Percentiles rank a stretch among this genome's conserved stretches.
phyloP scores from a whole-genome alignment of 2,888 invertebrate genomes.

The Nycteola revayana region DNA sequence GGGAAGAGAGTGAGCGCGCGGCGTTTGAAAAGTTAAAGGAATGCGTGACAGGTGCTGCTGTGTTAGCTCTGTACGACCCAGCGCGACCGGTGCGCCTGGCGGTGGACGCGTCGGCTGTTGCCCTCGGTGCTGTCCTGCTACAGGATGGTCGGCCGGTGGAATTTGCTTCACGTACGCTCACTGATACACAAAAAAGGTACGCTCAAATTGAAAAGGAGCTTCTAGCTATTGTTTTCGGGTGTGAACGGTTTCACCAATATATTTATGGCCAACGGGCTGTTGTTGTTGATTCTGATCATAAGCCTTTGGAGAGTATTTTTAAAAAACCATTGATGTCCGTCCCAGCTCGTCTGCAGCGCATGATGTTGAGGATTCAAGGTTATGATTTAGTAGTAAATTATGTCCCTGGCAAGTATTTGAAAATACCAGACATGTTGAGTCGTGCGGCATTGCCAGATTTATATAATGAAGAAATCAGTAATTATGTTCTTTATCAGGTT shows the following conservation, averaged over 20 bases:
- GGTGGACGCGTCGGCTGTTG: conserved; percentile 21
- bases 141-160: conserved; percentile 11
- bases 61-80: neutral
- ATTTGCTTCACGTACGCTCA: conserved; percentile 2
- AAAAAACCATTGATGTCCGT: neutral
- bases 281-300: neutral
- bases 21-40: neutral
- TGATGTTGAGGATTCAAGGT: neutral
- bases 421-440: neutral
- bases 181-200: conserved; percentile 16
- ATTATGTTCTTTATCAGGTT: too few relatives aligned
- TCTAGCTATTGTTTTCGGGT: conserved; percentile 14
- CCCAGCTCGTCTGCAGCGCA: neutral
- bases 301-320: conserved; percentile 1
- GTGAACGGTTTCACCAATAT: conserved; percentile 2
- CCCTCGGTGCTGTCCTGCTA: conserved; percentile 26
- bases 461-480: too few relatives aligned
- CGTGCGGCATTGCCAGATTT: neutral
- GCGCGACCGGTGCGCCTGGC: conserved; percentile 2
- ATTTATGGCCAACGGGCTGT: neutral
- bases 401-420: neutral
- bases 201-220: conserved; percentile 13
- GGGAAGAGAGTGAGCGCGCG: conserved; percentile 3
- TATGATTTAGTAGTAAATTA: neutral
- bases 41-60: neutral